A percentile compares a stretch with the other conserved stretches of the same genome.
phyloP scores from a whole-genome alignment of 1,140 invertebrate genomes.

The Luehdorfia chinensis region DNA sequence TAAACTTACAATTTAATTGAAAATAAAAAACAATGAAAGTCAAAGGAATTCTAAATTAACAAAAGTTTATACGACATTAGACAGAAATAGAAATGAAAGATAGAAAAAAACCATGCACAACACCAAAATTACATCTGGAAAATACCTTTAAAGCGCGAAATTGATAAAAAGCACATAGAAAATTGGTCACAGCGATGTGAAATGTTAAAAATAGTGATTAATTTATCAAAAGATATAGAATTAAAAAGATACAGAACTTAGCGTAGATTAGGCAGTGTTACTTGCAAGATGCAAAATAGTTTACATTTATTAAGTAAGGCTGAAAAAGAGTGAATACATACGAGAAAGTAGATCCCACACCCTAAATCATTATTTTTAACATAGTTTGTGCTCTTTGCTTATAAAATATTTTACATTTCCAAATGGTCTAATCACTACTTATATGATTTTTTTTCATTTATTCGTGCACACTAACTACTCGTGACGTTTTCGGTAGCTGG shows the following conservation, averaged over 20 bases:
- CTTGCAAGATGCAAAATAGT: slow-evolving; percentile 61
- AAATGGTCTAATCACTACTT: slow-evolving; percentile 27
- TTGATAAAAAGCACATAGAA: slow-evolving; percentile 17
- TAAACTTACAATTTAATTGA: too few species aligned
- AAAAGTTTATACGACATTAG: neutral
- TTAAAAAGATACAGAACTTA: slow-evolving; percentile 63
- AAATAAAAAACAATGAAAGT: neutral
- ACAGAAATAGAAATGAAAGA: slow-evolving; percentile 11
- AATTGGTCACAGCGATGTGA: too few species aligned
- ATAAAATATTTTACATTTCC: slow-evolving; percentile 33
- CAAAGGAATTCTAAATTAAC: neutral
- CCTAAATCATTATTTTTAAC: slow-evolving; percentile 35
- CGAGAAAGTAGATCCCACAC: slow-evolving; percentile 41
- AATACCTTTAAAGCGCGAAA: slow-evolving; percentile 19
- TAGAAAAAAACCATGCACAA: slow-evolving; percentile 8
- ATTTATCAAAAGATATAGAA: slow-evolving; percentile 42
- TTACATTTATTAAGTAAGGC: slow-evolving; percentile 28
- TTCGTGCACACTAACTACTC: slow-evolving; percentile 37
- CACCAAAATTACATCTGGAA: slow-evolving; percentile 1
- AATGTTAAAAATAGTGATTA: slow-evolving; percentile 21
- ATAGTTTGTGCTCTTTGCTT: slow-evolving; percentile 56
- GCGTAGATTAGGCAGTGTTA: slow-evolving; percentile 74
- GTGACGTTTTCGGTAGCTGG: slow-evolving; percentile 60
- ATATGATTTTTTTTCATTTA: slow-evolving; percentile 38
- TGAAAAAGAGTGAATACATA: slow-evolving; percentile 28